Evolutionary conservation across 2,888 invertebrate species (phyloP).

Genomic region (Uloborus plumipes): DNA sequence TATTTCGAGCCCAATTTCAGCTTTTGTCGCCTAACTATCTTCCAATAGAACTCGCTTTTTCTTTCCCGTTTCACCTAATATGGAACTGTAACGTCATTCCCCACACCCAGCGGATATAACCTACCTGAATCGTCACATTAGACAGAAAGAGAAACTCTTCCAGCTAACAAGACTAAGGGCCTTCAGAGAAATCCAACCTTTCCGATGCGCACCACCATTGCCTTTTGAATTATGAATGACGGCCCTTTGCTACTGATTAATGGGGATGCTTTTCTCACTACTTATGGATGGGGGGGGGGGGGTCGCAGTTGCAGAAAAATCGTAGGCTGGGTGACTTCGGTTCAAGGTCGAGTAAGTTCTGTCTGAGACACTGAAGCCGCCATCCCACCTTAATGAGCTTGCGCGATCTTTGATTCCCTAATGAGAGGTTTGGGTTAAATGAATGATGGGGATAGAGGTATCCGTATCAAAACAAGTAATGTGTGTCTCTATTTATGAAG

Average conservation of each 20-base stretch:
- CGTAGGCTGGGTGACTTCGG: constrained; percentile 25
- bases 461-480: background rate
- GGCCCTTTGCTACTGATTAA: constrained; percentile 41
- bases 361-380: background rate
- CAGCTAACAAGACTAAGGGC: too few relatives aligned
- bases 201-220: constrained; percentile 1
- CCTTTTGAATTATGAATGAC: constrained; percentile 59
- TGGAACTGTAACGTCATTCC: background rate
- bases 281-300: too few relatives aligned
- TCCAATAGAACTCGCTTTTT: too few relatives aligned
- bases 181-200: too few relatives aligned
- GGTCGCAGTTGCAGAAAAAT: background rate
- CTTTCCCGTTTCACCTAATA: background rate
- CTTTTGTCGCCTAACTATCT: too few relatives aligned
- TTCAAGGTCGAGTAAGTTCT: constrained; percentile 37
- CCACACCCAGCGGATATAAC: background rate
- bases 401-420: background rate
- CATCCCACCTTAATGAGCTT: constrained; percentile 35
- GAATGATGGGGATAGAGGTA: background rate
- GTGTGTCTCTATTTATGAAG: background rate
- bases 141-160: background rate
- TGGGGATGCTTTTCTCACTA: constrained; percentile 26
- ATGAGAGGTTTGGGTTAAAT: constrained; percentile 1
- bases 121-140: background rate
- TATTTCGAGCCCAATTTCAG: too few relatives aligned